Conservation (phyloP, 1,140 invertebrate species). For the Heliconius eleuchia region DNA sequence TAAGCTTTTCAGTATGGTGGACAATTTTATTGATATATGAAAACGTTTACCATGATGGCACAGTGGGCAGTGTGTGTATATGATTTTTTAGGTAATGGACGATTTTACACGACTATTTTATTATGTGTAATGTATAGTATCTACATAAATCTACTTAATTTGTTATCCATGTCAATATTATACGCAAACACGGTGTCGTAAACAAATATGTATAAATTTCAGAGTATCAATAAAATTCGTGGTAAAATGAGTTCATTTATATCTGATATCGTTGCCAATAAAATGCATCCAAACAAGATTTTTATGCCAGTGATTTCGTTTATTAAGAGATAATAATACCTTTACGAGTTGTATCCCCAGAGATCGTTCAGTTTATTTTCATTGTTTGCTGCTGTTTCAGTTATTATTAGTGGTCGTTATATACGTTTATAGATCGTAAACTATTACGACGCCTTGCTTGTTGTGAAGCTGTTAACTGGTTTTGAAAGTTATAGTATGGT, state of each 20-base stretch:
- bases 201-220: constrained; percentile 37
- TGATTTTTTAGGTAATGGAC: no score
- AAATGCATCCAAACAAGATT: constrained; percentile 70
- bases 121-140: neutral
- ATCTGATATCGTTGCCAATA: constrained; percentile 57
- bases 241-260: constrained; percentile 59
- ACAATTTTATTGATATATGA: no score
- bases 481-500: constrained; percentile 67
- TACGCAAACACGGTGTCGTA: constrained; percentile 31
- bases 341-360: constrained; percentile 71
- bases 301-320: constrained; percentile 72
- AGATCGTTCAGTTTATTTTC: constrained; percentile 73
- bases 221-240: constrained; percentile 42
- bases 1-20: no score
- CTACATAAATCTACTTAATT: constrained; percentile 17
- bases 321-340: constrained; percentile 80
- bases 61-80: no score
- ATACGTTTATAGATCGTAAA: constrained; percentile 79
- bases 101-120: neutral
- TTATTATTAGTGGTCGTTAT: constrained; percentile 78
- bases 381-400: constrained; percentile 76
- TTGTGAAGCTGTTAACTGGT: constrained; percentile 75
- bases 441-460: constrained; percentile 71
- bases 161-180: constrained; percentile 16
- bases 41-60: no score